Evolutionary conservation across 35 echinoderm and acorn worm species (phyloP).

Genomic region (Stichopus chloronotus): DNA sequence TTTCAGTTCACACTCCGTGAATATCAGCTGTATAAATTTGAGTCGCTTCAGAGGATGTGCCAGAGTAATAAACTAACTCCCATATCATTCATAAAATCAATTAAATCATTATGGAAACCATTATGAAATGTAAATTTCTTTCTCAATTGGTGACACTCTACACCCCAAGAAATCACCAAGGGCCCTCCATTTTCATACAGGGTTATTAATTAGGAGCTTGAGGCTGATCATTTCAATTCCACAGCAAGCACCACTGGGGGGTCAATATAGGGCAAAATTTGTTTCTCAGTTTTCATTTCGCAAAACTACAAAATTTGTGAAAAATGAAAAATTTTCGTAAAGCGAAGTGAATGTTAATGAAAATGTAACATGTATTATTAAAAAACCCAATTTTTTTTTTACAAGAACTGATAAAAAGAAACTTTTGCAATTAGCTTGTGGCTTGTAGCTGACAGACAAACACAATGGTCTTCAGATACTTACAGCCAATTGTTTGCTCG

Average conservation of each 20-base stretch:
- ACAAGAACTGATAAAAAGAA: no score
- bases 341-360: no score
- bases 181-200: not conserved
- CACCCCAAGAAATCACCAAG: not conserved
- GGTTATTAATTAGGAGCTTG: not conserved
- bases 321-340: no score
- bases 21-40: not conserved
- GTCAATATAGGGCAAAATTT: not conserved
- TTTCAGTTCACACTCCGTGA: no score
- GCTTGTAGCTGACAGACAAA: no score
- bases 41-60: not conserved
- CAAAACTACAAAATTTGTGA: no score
- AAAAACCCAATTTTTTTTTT: no score
- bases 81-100: not conserved
- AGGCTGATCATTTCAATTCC: not conserved
- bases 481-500: no score
- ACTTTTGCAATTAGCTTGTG: no score
- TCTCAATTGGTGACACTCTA: not conserved
- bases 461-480: no score
- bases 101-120: not conserved
- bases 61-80: not conserved
- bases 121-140: not conserved
- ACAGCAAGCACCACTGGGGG: not conserved
- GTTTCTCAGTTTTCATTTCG: not conserved
- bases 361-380: no score